Evolutionary conservation across 1,140 invertebrate genomes (phyloP), one percentile per base, ranked within the genome.

Genomic region (Pseudomyrmex gracilis): DNA sequence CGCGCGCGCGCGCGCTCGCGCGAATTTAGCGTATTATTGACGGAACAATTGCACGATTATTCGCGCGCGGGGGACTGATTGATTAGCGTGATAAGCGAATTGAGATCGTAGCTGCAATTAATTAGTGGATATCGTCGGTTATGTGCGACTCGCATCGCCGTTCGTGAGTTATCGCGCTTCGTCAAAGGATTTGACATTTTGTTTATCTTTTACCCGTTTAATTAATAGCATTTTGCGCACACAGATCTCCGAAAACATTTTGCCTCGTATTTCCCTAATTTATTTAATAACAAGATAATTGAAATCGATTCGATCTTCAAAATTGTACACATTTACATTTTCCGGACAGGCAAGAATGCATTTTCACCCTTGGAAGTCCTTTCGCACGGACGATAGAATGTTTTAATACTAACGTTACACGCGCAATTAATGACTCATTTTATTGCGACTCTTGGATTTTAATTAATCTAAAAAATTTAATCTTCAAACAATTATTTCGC

Each of bases 81-180:
- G 76, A 78, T 78, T 78, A 80, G 66, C 76, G 76, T 80, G 76
- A 80, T 80, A 80, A 71, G 76, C 76, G 43, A 70, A 80, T 80
- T 80, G 76, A 71, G 43, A 80, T 58, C 66, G 43, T 71, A 80
- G 66, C 66, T 80, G 76, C 76, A 70, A 71, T 80, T 80, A 80
- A 80, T 80, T 80, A 80, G 66, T 58, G 76, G 20, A 80, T 58
- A 80, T 80, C 66, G 53, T n/a, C 43, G 45, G 43, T 80, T 80
- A 80, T 78, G 17, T 17, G 43, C 76, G 64, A 78, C n/a, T 70
- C 53, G 66, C n/a, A 57, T 77, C 34, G 34, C 5, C 5, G 34
- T 5, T 34, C 5, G 34, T 68, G 15, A 55, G 15, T 58, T 67
- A 70, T 57, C 47, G 15, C 76, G 15, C n/a, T 49, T 45, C 20